Evolutionary conservation across 2,797 vertebrate genomes (phyloP), one percentile per base, ranked within the genome.

Genomic region (Gorsachius magnificus): DNA sequence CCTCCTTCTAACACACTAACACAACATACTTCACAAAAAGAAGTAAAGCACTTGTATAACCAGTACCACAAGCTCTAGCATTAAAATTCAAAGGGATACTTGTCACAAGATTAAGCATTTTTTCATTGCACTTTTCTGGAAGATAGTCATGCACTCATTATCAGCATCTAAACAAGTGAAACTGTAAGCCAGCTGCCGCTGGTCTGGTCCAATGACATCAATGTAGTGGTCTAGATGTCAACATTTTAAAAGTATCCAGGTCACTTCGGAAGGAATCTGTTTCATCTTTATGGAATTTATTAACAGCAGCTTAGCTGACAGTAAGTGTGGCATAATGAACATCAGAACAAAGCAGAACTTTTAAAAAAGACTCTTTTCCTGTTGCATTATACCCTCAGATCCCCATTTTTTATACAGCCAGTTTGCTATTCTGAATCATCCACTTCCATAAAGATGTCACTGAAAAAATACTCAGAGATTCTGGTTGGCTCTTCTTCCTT

Each of bases 361-460:
- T 5, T 17, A 5, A 36, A 86, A 92, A 93, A 88, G 71, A 96
- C 50, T 92, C 58, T 58, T 83, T 84, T 90, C 70, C 65, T 92
- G 35, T 36, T 83, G 28, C 41, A 83, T 63, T 26, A 53, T 45
- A 87, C 70, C 83, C 48, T 87, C 63, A 66, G 72, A 88, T 90
- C 35, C 61, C 46, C 83, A 16, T 20, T 16, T 89, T 94, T 85
- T 68, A 78, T 53, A 54, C 80, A 64, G 50, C 26, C 7, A 53
- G 10, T 70, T 60, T 89, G 58, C 87, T 95, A 98, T 56, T 99
- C 98, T 50, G 92, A 90, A 87, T 98, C 98, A 81, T 99, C 98
- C 63, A 99, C 99, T 57, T 99, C 98, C 88, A 99, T 99, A 81
- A 99, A 99, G 92, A 99, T 99, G 95, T 99, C 99, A 96, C 95